phyloP scores from a whole-genome alignment of 2,797 vertebrate genomes.

The Eurystomus glaucurus region DNA sequence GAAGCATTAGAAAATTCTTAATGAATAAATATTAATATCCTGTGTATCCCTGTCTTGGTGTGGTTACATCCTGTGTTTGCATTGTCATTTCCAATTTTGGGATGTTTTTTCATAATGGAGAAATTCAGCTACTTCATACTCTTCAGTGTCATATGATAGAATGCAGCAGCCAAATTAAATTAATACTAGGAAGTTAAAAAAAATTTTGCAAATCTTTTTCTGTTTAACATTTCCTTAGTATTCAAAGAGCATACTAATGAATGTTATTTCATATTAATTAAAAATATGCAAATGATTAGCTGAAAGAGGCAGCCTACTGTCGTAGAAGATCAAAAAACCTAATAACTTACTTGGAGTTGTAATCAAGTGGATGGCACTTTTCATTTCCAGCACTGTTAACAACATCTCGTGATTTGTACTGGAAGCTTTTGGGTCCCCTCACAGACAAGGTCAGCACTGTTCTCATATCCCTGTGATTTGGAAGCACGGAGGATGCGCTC shows the following conservation, averaged over 20 bases:
- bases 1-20: not conserved
- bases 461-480: not conserved
- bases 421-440: not conserved
- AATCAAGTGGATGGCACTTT: not conserved
- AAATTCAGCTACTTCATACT: not conserved
- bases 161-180: not conserved
- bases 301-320: not conserved
- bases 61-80: not conserved
- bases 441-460: accelerated
- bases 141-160: not conserved
- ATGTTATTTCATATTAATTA: slow-evolving; percentile 41
- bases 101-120: not conserved
- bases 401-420: not conserved
- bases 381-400: not conserved
- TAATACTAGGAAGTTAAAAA: not conserved
- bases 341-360: not conserved
- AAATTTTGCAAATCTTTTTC: not conserved
- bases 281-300: slow-evolving; percentile 20
- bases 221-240: not conserved
- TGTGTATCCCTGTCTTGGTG: not conserved
- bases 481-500: not conserved
- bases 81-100: not conserved
- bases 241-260: not conserved
- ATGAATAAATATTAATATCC: not conserved
- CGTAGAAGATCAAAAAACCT: not conserved